Base-by-base conservation (phyloP, 92 coral and sea anemone species). In the Galaxea fascicularis region DNA sequence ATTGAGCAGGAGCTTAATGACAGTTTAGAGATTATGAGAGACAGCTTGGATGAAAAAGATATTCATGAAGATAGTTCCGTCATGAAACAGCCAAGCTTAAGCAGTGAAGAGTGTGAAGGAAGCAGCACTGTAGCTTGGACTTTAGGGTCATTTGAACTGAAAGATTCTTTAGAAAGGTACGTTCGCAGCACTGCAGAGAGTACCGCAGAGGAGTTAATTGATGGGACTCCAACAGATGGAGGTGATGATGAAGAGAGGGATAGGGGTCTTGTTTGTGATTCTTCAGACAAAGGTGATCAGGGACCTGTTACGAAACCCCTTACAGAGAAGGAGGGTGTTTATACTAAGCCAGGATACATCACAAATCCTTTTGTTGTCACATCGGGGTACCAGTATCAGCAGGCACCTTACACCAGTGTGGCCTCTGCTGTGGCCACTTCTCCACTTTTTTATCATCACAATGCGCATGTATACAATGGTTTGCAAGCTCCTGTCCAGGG, bases 11-110 rank as follows among this genome's bases (percentile, higher is more conserved):
- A 54, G 58, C 78, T 82, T 24, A 27, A 71, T 57, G 86, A 82
- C 60, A 94, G 98, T 73, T 69, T 92, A 70, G 98, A 94, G 65
- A 56, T 84, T 21, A 46, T 85, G 0, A 82, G 79, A 16, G 98
- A 94, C 70, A 94, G 98, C 73, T 84, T 94, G 65, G 95, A 94
- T 10, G 87, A 29, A 17, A 44, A 72, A 17, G 76, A 82, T 58
- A 63, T 18, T 6, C 51, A 58, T 4, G 60, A 53, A 29, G 85
- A 51, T 8, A 46, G 54, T n/a, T 57, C 31, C 21, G 35, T 4
- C 18, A 59, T 17, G 57, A 27, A n/a, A 16, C 83, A 47, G 14
- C 69, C 70, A 68, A 24, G n/a, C n/a, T n/a, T n/a, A n/a, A n/a
- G 57, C 13, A 65, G 52, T 13, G 52, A 41, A 17, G 25, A 56